Base-by-base conservation (phyloP, 2,113 vertebrate species). In the Scomber japonicus region DNA sequence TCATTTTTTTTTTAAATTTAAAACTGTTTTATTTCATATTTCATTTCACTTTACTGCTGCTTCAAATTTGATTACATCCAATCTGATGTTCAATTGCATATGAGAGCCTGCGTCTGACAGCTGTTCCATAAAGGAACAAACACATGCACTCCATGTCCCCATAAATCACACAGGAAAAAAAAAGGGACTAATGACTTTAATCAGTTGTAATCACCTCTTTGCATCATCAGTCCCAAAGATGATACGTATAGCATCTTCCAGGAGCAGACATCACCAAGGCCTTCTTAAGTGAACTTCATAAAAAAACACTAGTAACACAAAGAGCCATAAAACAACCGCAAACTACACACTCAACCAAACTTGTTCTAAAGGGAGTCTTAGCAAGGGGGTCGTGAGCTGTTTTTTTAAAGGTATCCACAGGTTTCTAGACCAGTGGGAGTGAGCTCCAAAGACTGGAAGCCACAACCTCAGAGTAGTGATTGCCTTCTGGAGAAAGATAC, bases 21-120 rank as follows among this genome's bases (percentile, higher is more conserved):
- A 76, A 70, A 51, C 27, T 17, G 63, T 44, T 57, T 80, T n/a
- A 8, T 67, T 62, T 69, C 13, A 50, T 30, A 45, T n/a, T 69
- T 51, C 40, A 17, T 78, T 70, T 77, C 46, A 78, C 73, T 83
- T 83, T 51, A 50, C 48, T 48, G 53, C 16, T 0, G 53, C 48
- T 75, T 72, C 30, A 71, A 12, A 78, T 75, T 68, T 75, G 51
- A 74, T 67, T 67, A 64, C 40, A 78, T 82, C 64, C 57, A 80
- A 19, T 62, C 53, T 50, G 30, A 27, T 17, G 55, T 88, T 81
- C 57, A 79, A 75, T 63, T 75, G 31, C 10, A 78, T 62, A 31
- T 14, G 49, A 82, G 65, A 31, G 46, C 19, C 35, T 15, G 9
- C 71, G 84, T 74, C 19, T 75, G 75, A 77, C 81, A 82, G 75